Conservation (phyloP, 2,113 vertebrate species). For the Lota lota region DNA sequence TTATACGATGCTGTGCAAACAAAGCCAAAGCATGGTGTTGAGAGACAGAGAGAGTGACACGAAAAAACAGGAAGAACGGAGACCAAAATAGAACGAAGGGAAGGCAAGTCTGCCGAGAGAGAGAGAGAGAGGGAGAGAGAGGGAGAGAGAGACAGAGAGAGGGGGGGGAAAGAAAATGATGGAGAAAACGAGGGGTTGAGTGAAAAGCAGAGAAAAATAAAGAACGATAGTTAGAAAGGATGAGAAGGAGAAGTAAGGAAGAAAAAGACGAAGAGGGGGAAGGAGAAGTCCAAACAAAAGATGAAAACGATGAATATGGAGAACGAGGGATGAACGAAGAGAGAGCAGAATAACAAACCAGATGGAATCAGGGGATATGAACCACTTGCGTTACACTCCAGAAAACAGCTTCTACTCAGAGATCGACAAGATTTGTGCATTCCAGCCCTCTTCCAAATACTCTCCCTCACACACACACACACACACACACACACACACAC, state of each 20-base stretch:
- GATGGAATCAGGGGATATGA: constrained; percentile 18
- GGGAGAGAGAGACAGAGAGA: not conserved
- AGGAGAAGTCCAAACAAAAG: too few species aligned
- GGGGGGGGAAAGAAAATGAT: constrained; percentile 1
- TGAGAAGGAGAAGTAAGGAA: not conserved
- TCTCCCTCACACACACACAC: too few species aligned
- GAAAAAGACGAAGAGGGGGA: too few species aligned
- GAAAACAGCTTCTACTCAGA: not conserved
- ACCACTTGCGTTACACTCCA: constrained; percentile 16
- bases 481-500: too few species aligned
- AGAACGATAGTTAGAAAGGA: too few species aligned
- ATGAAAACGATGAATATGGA: not conserved
- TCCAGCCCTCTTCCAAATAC: too few species aligned
- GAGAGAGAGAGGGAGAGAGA: constrained; percentile 5
- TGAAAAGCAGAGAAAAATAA: too few species aligned
- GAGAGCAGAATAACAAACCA: constrained; percentile 27
- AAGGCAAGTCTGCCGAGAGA: not conserved
- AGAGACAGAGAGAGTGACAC: constrained; percentile 45
- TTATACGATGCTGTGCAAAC: constrained; percentile 51
- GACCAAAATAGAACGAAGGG: not conserved
- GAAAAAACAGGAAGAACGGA: not conserved
- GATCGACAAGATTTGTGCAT: not conserved
- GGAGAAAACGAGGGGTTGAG: not conserved
- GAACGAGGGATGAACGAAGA: not conserved
- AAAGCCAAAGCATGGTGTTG: constrained; percentile 52